These are phyloP conservation scores for Bombylius major DNA, from an alignment of 2,888 invertebrate genomes.

Conservation along the genomic window DNA sequence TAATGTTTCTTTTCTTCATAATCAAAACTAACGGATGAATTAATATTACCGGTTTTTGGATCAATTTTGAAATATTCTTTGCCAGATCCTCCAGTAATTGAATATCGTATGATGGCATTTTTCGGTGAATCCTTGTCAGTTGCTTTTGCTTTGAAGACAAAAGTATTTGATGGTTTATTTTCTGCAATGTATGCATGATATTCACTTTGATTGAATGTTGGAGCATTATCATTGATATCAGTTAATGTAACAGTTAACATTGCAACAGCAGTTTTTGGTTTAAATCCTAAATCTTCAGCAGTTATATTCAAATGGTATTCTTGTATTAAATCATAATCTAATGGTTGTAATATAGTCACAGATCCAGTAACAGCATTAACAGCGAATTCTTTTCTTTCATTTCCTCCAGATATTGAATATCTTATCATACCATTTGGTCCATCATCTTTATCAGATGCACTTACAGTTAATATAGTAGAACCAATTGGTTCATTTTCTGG, in stretches of 20 bases:
- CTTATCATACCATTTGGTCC: slow-evolving; percentile 84
- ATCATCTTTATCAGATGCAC: slow-evolving; percentile 70
- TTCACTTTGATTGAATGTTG: slow-evolving; percentile 62
- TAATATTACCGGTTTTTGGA: slow-evolving; percentile 60
- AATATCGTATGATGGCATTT: slow-evolving; percentile 74
- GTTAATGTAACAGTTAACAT: slow-evolving; percentile 75
- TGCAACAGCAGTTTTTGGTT: slow-evolving; percentile 61
- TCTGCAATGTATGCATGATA: slow-evolving; percentile 73
- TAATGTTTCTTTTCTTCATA: slow-evolving; percentile 73
- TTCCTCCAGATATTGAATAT: slow-evolving; percentile 74
- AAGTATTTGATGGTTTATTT: slow-evolving; percentile 62
- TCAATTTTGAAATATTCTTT: slow-evolving; percentile 68
- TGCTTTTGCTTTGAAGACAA: slow-evolving; percentile 63
- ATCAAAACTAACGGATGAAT: slow-evolving; percentile 66
- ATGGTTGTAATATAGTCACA: slow-evolving; percentile 60
- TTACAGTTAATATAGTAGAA: slow-evolving; percentile 70
- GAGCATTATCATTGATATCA: slow-evolving; percentile 89
- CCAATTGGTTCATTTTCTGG: slow-evolving; percentile 84
- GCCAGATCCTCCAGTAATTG: slow-evolving; percentile 62
- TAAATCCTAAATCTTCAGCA: slow-evolving; percentile 75
- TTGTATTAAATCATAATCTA: slow-evolving; percentile 78
- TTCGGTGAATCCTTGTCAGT: slow-evolving; percentile 77
- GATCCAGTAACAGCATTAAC: slow-evolving; percentile 67
- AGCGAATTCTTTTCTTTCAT: slow-evolving; percentile 64
- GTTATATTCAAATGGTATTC: slow-evolving; percentile 79